These are phyloP conservation scores for Fregetta grallaria DNA, from an alignment of 2,113 vertebrate species.

Conservation along the genomic window DNA sequence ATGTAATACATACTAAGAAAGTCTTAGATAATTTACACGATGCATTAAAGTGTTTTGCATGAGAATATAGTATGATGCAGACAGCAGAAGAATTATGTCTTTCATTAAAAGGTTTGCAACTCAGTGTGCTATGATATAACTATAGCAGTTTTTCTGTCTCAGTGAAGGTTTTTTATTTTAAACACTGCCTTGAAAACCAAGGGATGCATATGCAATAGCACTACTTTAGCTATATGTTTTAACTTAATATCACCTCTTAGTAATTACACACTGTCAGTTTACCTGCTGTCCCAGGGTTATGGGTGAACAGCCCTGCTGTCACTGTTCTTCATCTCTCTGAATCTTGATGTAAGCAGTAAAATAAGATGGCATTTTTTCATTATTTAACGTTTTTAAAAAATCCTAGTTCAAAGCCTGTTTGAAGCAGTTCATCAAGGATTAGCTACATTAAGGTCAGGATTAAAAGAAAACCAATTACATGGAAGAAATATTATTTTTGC, in stretches of 20 bases:
- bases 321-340: slow-evolving; percentile 61
- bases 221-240: slow-evolving; percentile 66
- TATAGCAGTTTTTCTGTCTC: slow-evolving; percentile 77
- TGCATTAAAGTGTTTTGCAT: slow-evolving; percentile 82
- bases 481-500: slow-evolving; percentile 71
- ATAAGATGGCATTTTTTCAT: slow-evolving; percentile 68
- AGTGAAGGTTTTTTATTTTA: slow-evolving; percentile 74
- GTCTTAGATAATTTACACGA: slow-evolving; percentile 74
- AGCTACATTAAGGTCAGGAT: slow-evolving; percentile 66
- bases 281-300: slow-evolving; percentile 73
- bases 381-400: slow-evolving; percentile 57
- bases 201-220: slow-evolving; percentile 62
- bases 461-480: slow-evolving; percentile 73
- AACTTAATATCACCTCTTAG: slow-evolving; percentile 69
- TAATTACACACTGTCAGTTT: slow-evolving; percentile 70
- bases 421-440: slow-evolving; percentile 64
- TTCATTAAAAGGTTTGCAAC: slow-evolving; percentile 82
- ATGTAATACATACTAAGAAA: slow-evolving; percentile 77
- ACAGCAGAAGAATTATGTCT: slow-evolving; percentile 78
- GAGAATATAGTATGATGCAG: slow-evolving; percentile 77
- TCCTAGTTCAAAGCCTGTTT: slow-evolving; percentile 68
- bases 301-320: slow-evolving; percentile 65
- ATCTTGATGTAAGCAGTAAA: slow-evolving; percentile 70
- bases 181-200: slow-evolving; percentile 67
- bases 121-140: slow-evolving; percentile 75